A percentile compares a stretch with the other conserved stretches of the same genome.
Conservation (phyloP, 2,888 invertebrate genomes). For the Labia minor region DNA sequence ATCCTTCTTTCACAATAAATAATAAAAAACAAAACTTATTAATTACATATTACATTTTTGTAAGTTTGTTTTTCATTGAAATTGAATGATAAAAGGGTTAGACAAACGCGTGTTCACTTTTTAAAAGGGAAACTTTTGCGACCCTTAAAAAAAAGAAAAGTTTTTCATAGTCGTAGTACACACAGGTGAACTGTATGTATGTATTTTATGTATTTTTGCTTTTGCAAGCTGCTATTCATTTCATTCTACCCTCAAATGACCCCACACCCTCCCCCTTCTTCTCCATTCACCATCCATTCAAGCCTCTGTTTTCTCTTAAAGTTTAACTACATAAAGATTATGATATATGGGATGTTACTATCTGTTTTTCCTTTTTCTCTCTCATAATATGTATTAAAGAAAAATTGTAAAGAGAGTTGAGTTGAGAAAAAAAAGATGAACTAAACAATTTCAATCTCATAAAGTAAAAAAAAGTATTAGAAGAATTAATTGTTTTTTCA, state of each 20-base stretch:
- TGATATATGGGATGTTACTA: not conserved
- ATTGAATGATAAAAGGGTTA: not conserved
- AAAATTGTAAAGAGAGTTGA: not conserved
- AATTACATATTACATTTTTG: not conserved
- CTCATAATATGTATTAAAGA: not conserved
- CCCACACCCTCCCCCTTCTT: too few relatives aligned
- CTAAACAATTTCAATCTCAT: not conserved
- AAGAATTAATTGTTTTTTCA: not conserved
- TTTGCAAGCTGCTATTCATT: slow-evolving; percentile 4
- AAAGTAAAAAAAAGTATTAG: not conserved
- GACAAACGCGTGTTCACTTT: not conserved
- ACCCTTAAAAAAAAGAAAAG: not conserved
- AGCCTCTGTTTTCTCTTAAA: too few relatives aligned
- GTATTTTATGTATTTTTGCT: slow-evolving; percentile 13
- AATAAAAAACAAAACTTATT: not conserved
- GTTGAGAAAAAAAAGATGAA: not conserved
- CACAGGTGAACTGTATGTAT: not conserved
- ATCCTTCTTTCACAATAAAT: too few relatives aligned
- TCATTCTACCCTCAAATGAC: too few relatives aligned
- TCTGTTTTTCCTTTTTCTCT: not conserved
- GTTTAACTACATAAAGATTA: not conserved
- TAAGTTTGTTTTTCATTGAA: not conserved
- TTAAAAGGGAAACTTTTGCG: not conserved
- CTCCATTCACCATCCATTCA: too few relatives aligned
- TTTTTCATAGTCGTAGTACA: not conserved